Percentiles rank a stretch among this genome's conserved stretches.
Conservation (phyloP, 2,888 invertebrate species). For the Hoplodrina blanda region DNA sequence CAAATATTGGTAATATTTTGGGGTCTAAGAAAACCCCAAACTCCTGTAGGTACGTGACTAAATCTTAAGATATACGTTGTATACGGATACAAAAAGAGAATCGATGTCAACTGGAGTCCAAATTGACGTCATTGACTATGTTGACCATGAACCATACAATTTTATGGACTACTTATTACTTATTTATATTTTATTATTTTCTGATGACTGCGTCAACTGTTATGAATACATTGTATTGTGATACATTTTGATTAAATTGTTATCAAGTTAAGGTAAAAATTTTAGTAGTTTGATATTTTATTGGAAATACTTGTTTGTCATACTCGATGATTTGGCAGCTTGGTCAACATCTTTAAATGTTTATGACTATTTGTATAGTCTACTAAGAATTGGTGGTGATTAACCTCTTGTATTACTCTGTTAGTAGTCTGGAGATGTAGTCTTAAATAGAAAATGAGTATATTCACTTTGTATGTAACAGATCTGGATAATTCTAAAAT, state of each 20-base stretch:
- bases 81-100: slow-evolving; percentile 30
- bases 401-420: not conserved
- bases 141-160: slow-evolving; percentile 36
- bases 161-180: slow-evolving; percentile 29
- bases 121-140: slow-evolving; percentile 40
- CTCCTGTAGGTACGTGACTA: slow-evolving; percentile 3
- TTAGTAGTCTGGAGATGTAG: no score
- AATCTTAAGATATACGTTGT: not conserved
- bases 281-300: not conserved
- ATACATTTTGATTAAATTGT: slow-evolving; percentile 32
- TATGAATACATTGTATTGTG: slow-evolving; percentile 24
- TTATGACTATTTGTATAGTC: not conserved
- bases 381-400: not conserved
- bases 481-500: no score
- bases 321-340: not conserved
- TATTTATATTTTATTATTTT: slow-evolving; percentile 18
- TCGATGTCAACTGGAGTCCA: not conserved
- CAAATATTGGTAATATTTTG: slow-evolving; percentile 14
- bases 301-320: slow-evolving; percentile 6
- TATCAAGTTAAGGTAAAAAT: slow-evolving; percentile 3
- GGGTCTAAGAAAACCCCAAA: slow-evolving; percentile 30
- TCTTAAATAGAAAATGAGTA: no score
- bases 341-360: not conserved
- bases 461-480: no score
- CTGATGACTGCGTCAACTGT: slow-evolving; percentile 1